Evolutionary conservation across 1,140 invertebrate species (phyloP).

Genomic region (Drosophila burlai): DNA sequence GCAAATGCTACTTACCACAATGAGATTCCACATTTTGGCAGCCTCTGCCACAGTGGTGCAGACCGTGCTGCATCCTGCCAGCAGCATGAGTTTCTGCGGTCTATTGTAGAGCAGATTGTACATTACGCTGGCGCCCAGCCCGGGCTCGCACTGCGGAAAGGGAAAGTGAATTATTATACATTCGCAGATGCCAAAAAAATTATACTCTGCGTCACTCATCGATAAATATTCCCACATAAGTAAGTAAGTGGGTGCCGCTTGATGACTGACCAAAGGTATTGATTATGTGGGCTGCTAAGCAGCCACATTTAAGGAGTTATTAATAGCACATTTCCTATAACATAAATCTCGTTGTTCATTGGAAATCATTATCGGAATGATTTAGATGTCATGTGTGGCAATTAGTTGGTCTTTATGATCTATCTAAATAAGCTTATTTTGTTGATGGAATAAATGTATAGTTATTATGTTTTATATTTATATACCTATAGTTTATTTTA

Average conservation of each 20-base stretch:
- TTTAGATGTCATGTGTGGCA: not conserved
- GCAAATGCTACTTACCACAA: constrained; percentile 93
- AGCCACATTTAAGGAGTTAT: constrained; percentile 17
- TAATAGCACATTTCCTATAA: constrained; percentile 26
- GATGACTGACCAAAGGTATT: constrained; percentile 24
- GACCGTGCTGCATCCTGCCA: constrained; percentile 99
- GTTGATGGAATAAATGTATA: not conserved
- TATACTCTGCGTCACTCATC: constrained; percentile 17
- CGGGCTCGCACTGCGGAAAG: constrained; percentile 95
- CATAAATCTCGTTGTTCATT: constrained; percentile 25
- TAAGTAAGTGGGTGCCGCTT: constrained; percentile 11
- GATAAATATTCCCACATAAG: constrained; percentile 23
- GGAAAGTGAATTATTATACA: constrained; percentile 49
- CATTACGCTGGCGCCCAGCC: constrained; percentile 98
- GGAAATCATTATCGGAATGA: constrained; percentile 25
- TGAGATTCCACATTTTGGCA: constrained; percentile 99
- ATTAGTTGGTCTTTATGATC: not conserved
- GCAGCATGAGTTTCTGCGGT: constrained; percentile 97
- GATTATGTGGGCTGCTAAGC: constrained; percentile 23
- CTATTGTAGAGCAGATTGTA: constrained; percentile 99
- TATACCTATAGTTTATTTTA: not conserved
- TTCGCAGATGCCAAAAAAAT: constrained; percentile 34
- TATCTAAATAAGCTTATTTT: not conserved
- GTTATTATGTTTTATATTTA: too few species aligned
- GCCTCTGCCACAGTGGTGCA: constrained; percentile 99